phyloP scores from a whole-genome alignment of 1,140 invertebrate species.

The Hyles vespertilio region DNA sequence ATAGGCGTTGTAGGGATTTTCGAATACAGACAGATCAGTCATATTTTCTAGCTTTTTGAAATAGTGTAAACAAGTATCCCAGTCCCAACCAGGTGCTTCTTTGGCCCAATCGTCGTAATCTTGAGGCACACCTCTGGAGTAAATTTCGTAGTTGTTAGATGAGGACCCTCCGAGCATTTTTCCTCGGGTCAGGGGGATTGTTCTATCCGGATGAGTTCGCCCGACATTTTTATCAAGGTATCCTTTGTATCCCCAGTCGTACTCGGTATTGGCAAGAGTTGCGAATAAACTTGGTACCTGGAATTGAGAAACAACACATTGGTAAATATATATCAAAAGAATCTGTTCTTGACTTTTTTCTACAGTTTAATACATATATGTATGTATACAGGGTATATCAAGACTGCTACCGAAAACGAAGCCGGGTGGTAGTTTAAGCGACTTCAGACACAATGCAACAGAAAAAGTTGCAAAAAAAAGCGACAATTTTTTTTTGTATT shows the following conservation, averaged over 20 bases:
- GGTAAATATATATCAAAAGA: too few species aligned
- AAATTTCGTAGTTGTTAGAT: slow-evolving; percentile 87
- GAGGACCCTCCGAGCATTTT: slow-evolving; percentile 84
- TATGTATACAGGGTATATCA: too few species aligned
- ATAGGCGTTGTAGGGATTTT: slow-evolving; percentile 35
- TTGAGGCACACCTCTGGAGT: slow-evolving; percentile 83
- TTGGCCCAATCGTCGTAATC: slow-evolving; percentile 85
- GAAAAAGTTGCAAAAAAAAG: too few species aligned
- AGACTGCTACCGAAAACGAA: too few species aligned
- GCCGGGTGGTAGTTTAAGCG: too few species aligned
- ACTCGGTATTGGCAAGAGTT: slow-evolving; percentile 39
- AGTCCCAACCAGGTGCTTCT: slow-evolving; percentile 83
- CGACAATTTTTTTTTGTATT: too few species aligned
- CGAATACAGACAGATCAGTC: slow-evolving; percentile 42
- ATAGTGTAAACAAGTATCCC: slow-evolving; percentile 78
- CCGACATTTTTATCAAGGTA: slow-evolving; percentile 43
- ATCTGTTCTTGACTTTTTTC: too few species aligned
- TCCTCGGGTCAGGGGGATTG: slow-evolving; percentile 49
- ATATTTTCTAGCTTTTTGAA: slow-evolving; percentile 62
- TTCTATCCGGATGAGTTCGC: slow-evolving; percentile 27
- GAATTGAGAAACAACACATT: slow-evolving; percentile 18
- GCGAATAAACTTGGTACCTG: slow-evolving; percentile 52
- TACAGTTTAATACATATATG: too few species aligned
- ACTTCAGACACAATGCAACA: too few species aligned
- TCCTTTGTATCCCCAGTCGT: slow-evolving; percentile 52